Conservation (phyloP, 2,888 invertebrate genomes). For the Marronus borbonicus region DNA sequence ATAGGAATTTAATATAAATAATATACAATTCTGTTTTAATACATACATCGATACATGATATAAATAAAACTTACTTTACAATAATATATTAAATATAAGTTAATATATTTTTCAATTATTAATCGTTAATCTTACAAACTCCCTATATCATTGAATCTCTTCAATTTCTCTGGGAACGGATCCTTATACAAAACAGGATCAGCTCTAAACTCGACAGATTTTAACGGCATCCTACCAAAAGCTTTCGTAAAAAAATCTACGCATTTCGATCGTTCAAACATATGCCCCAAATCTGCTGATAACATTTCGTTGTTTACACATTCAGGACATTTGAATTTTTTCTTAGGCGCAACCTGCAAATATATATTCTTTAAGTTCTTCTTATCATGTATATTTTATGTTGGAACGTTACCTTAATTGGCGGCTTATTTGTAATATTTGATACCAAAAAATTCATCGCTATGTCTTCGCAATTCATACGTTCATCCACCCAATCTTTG, state of each 20-base stretch:
- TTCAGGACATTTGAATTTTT: slow-evolving; percentile 97
- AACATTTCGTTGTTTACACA: slow-evolving; percentile 95
- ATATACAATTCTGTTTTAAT: too few species aligned
- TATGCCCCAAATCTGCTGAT: slow-evolving; percentile 92
- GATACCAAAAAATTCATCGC: slow-evolving; percentile 98
- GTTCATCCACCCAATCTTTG: slow-evolving; percentile 91
- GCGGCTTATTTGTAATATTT: slow-evolving; percentile 93
- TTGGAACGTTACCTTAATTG: slow-evolving; percentile 81
- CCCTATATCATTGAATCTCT: slow-evolving; percentile 91
- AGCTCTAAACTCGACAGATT: slow-evolving; percentile 92
- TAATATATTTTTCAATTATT: neutral
- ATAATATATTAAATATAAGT: neutral
- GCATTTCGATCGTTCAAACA: slow-evolving; percentile 93
- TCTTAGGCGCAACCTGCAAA: slow-evolving; percentile 89
- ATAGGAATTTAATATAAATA: too few species aligned
- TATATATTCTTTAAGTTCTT: slow-evolving; percentile 16
- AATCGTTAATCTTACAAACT: slow-evolving; percentile 77
- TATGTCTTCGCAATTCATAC: slow-evolving; percentile 98
- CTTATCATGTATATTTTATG: neutral
- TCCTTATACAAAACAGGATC: slow-evolving; percentile 96
- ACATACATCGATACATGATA: too few species aligned
- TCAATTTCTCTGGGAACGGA: slow-evolving; percentile 87
- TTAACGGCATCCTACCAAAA: slow-evolving; percentile 91
- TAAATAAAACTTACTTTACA: too few species aligned
- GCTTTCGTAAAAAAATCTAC: slow-evolving; percentile 83